phyloP scores from a whole-genome alignment of 2,113 vertebrate species.

The Isurus oxyrinchus region DNA sequence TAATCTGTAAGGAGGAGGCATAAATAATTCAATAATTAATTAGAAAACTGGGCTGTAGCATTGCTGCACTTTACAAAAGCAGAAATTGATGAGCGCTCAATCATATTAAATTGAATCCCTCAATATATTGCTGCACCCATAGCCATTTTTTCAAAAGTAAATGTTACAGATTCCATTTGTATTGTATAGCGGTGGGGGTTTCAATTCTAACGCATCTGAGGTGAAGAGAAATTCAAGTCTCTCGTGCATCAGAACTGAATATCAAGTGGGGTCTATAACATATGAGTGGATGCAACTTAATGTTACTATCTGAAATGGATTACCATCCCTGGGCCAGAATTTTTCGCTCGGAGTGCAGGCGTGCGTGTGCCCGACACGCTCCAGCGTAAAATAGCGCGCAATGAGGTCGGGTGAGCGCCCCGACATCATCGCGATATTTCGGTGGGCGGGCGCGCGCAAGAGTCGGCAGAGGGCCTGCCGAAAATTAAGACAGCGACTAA shows the following conservation, averaged over 20 bases:
- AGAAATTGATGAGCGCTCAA: neutral
- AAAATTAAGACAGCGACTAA: too few species aligned
- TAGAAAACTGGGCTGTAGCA: neutral
- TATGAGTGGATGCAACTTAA: neutral
- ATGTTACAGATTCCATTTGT: neutral
- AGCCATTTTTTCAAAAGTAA: neutral
- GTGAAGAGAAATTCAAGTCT: neutral
- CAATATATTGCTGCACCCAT: neutral
- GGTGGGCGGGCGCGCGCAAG: too few species aligned
- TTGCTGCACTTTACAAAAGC: neutral
- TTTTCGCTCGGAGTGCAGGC: too few species aligned
- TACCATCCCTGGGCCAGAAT: neutral
- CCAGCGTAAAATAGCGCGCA: too few species aligned
- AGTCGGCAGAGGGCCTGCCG: too few species aligned
- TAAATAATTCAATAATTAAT: constrained; percentile 5
- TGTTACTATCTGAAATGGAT: neutral
- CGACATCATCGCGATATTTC: too few species aligned
- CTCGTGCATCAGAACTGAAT: neutral
- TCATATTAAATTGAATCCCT: neutral
- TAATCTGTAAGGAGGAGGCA: neutral
- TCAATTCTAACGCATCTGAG: neutral
- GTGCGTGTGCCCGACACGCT: too few species aligned
- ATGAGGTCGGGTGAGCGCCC: too few species aligned
- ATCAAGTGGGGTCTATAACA: neutral
- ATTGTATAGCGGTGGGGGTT: neutral